Base-by-base conservation (phyloP, 2,888 invertebrate species). In the Odiellus spinosus region DNA sequence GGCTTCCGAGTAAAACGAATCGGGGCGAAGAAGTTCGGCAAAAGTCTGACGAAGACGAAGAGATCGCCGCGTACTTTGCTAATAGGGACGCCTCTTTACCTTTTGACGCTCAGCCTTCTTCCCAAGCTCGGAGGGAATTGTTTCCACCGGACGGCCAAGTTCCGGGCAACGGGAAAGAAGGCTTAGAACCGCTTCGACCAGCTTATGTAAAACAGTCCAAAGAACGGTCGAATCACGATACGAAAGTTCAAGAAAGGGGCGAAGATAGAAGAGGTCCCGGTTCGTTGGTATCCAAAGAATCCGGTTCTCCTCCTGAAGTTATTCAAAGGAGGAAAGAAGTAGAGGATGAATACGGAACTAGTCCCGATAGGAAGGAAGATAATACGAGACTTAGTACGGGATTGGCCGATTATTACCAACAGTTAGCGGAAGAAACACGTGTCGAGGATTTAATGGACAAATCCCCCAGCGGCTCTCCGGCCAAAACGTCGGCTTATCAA, bases 161-260 rank as follows among this genome's bases (percentile, higher is more conserved):
- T 26, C 26, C 26, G 8, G 26, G 26, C 26, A 26, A 26, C 8
- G 26, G 26, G 26, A 26, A 26, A 8, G 26, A 26, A 26, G 26
- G 26, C 26, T 26, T 17, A 21, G 77, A 77, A 59, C 74, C 75
- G 12, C 63, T 75, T 46, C 67, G 73, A 57, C 73, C 75, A 42
- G 73, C 73, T 45, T 68, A 73, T 54, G 62, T 75, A 56, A 70
- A 73, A 53, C 72, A 72, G 53, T 70, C 73, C 54, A 77, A 77
- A 66, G 77, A 78, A 63, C 75, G 73, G 57, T 69, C 68, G 51
- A 75, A 74, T 63, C 70, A 69, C 59, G 76, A 77, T 59, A 71
- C 73, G 45, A 77, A 77, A 61, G 75, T 76, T 39, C 78, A 80
- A 56, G 80, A 80, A 63, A 70, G 76, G 63, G 77, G 76, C 8